These are phyloP conservation scores for Girardinichthys multiradiatus DNA, from an alignment of 2,113 vertebrate species.

Conservation along the genomic window DNA sequence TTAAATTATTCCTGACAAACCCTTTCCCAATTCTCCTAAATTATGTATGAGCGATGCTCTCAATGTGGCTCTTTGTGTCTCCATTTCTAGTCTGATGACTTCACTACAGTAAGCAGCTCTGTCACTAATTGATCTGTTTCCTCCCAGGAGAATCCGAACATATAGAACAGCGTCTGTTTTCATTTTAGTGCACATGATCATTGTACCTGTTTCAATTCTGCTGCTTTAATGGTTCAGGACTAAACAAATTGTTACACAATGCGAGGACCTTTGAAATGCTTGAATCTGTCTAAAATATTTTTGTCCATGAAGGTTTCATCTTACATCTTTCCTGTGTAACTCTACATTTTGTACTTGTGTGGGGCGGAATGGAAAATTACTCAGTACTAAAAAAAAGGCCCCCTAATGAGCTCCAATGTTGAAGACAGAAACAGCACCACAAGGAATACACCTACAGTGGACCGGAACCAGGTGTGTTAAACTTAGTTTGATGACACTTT, in stretches of 20 bases:
- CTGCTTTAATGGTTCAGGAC: conserved; percentile 38
- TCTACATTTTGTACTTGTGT: conserved; percentile 4
- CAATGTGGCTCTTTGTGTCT: background rate
- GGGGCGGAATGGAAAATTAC: background rate
- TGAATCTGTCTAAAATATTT: background rate
- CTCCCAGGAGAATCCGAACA: conserved; percentile 28
- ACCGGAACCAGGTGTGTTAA: background rate
- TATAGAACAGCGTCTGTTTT: conserved; percentile 29
- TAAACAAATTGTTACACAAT: conserved; percentile 51
- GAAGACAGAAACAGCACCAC: background rate
- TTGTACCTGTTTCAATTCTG: conserved; percentile 58
- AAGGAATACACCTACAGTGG: background rate
- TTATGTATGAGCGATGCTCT: background rate
- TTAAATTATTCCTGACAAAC: conserved; percentile 16
- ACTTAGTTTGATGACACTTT: background rate
- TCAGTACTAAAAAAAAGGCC: too few species aligned
- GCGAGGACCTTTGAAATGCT: background rate
- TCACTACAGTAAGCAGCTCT: conserved; percentile 7
- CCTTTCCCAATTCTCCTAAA: background rate
- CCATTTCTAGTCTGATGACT: conserved; percentile 7
- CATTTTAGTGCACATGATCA: conserved; percentile 22
- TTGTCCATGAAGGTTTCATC: background rate
- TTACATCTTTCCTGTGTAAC: background rate
- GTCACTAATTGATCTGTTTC: conserved; percentile 24
- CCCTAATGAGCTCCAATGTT: background rate